A percentile compares a stretch with the other conserved stretches of the same genome.
These are phyloP conservation scores for Habrosyne pyritoides DNA, from an alignment of 2,888 invertebrate genomes.

Conservation along the genomic window DNA sequence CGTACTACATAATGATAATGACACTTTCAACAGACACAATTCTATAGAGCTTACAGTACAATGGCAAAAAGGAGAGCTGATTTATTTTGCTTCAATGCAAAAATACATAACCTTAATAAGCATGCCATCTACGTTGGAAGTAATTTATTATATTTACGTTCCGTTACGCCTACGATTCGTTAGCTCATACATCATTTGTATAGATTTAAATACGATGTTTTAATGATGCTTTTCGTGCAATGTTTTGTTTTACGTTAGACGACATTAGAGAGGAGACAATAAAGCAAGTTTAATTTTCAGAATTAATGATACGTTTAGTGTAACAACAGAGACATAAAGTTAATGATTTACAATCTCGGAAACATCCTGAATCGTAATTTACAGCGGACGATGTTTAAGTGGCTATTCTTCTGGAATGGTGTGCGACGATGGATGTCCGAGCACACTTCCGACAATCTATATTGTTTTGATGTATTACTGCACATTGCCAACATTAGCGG, in stretches of 20 bases:
- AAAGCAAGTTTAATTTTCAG: slow-evolving; percentile 21
- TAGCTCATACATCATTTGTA: slow-evolving; percentile 33
- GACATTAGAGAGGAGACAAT: slow-evolving; percentile 18
- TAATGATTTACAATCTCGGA: slow-evolving; percentile 57
- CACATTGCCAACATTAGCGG: slow-evolving; percentile 21
- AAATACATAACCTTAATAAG: slow-evolving; percentile 31
- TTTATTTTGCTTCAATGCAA: slow-evolving; percentile 39
- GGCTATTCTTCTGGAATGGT: slow-evolving; percentile 6
- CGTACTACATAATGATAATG: slow-evolving; percentile 18
- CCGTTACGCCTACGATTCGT: slow-evolving; percentile 40
- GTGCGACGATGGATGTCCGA: slow-evolving; percentile 7
- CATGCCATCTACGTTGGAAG: slow-evolving; percentile 24
- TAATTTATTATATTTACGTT: slow-evolving; percentile 44
- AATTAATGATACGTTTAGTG: slow-evolving; percentile 28
- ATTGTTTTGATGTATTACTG: slow-evolving; percentile 30
- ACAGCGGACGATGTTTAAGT: slow-evolving; percentile 19
- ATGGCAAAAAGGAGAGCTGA: slow-evolving; percentile 26
- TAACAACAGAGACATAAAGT: slow-evolving; percentile 51
- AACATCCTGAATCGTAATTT: slow-evolving; percentile 38
- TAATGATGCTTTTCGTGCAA: slow-evolving; percentile 32
- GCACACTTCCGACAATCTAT: slow-evolving; percentile 25
- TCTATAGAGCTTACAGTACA: slow-evolving; percentile 13
- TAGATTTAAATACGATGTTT: slow-evolving; percentile 32
- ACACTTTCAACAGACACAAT: slow-evolving; percentile 12
- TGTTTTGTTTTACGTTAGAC: slow-evolving; percentile 14